A percentile compares a stretch with the other conserved stretches of the same genome.
Conservation (phyloP, 2,888 invertebrate species). For the Calephelis perditalis region DNA sequence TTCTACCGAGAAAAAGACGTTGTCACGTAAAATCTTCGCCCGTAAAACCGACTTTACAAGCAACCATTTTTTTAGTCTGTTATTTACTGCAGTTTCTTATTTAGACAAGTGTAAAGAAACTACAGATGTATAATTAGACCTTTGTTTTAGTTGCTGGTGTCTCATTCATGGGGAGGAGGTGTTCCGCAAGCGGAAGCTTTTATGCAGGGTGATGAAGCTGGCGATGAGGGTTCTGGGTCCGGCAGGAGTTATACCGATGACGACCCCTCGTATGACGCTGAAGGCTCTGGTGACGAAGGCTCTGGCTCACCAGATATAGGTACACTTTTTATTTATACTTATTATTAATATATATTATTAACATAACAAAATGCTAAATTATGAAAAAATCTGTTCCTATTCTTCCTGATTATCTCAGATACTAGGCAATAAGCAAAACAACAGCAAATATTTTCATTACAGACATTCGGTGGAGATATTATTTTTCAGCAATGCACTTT, state of each 20-base stretch:
- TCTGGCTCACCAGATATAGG: slow-evolving; percentile 55
- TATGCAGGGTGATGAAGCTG: slow-evolving; percentile 80
- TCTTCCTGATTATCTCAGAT: too few relatives aligned
- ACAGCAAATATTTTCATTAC: too few relatives aligned
- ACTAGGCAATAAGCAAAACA: too few relatives aligned
- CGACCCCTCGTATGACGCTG: slow-evolving; percentile 70
- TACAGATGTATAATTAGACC: background rate
- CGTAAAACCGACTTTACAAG: too few relatives aligned
- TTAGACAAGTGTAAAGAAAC: slow-evolving; percentile 1
- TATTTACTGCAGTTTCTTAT: background rate
- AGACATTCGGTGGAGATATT: too few relatives aligned
- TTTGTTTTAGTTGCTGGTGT: slow-evolving; percentile 52
- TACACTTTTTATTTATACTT: slow-evolving; percentile 32
- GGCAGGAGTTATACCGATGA: slow-evolving; percentile 70
- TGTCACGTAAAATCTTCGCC: too few relatives aligned
- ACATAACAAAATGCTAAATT: too few relatives aligned
- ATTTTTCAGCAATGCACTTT: too few relatives aligned
- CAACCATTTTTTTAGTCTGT: too few relatives aligned
- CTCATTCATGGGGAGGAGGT: slow-evolving; percentile 49
- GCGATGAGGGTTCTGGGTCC: slow-evolving; percentile 78
- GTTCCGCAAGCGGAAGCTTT: slow-evolving; percentile 58
- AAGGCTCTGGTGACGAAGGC: slow-evolving; percentile 67
- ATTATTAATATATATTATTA: background rate
- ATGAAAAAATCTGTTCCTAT: too few relatives aligned
- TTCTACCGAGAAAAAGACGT: too few relatives aligned